Percentiles rank a stretch among this genome's conserved stretches.
These are phyloP conservation scores for Erythrolamprus reginae DNA, from an alignment of 2,113 vertebrate genomes.

Conservation along the genomic window DNA sequence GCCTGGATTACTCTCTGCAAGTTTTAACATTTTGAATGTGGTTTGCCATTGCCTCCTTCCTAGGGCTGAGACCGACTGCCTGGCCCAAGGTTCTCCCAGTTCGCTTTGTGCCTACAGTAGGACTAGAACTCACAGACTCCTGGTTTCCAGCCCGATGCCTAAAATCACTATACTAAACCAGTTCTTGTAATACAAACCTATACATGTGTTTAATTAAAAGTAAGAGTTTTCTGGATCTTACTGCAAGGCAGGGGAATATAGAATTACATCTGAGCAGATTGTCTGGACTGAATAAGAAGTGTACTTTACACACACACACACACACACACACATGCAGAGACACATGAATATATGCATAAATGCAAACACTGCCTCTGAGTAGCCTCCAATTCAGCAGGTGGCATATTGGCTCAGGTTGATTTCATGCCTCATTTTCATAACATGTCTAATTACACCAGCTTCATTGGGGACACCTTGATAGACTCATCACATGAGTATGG, in stretches of 20 bases:
- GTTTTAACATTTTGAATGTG: background rate
- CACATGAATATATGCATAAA: background rate
- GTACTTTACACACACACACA: background rate
- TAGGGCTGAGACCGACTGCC: background rate
- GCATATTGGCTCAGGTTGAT: background rate
- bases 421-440: background rate
- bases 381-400: background rate
- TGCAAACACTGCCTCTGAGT: background rate
- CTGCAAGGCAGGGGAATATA: background rate
- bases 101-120: background rate
- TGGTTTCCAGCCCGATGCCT: background rate
- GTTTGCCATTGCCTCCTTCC: background rate
- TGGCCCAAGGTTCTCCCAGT: background rate
- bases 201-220: background rate
- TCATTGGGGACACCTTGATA: background rate
- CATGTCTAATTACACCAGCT: background rate
- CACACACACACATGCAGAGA: too few species aligned
- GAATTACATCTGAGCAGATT: background rate
- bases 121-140: background rate
- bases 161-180: background rate
- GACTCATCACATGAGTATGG: background rate
- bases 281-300: background rate
- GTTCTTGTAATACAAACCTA: background rate
- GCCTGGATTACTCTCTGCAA: background rate
- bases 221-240: background rate